phyloP scores from a whole-genome alignment of 1,140 invertebrate species.

The Tribolium madens region DNA sequence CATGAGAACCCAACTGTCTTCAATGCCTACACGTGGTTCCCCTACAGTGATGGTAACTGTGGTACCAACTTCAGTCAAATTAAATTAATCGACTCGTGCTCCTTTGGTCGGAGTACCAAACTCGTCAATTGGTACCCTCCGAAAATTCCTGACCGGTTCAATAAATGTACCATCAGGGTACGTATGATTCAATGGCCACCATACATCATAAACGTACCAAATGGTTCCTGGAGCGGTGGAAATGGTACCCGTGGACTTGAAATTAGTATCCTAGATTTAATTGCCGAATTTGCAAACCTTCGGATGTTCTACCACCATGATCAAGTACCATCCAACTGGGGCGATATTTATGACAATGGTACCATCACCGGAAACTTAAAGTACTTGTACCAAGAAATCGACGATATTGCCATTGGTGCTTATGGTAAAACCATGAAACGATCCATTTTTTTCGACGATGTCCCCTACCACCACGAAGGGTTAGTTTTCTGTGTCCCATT shows the following conservation, averaged over 20 bases:
- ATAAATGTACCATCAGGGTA: conserved; percentile 52
- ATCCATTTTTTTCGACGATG: conserved; percentile 38
- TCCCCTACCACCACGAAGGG: conserved; percentile 45
- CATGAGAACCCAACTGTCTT: too few relatives aligned
- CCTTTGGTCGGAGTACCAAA: conserved; percentile 32
- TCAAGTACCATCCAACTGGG: conserved; percentile 39
- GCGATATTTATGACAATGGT: too few relatives aligned
- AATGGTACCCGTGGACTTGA: conserved; percentile 48
- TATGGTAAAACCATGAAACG: conserved; percentile 39
- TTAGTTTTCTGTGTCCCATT: conserved; percentile 51
- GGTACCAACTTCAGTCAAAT: too few relatives aligned
- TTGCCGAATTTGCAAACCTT: conserved; percentile 49
- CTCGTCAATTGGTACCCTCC: conserved; percentile 44
- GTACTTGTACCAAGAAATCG: conserved; percentile 41
- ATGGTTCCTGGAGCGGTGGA: conserved; percentile 6
- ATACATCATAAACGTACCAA: conserved; percentile 43
- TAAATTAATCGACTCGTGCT: conserved; percentile 42
- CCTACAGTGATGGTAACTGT: too few relatives aligned
- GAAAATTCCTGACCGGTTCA: too few relatives aligned
- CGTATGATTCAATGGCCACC: conserved; percentile 48
- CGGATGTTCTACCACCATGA: conserved; percentile 46
- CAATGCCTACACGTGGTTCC: too few relatives aligned
- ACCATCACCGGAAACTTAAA: conserved; percentile 48
- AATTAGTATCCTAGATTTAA: conserved; percentile 50
- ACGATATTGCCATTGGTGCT: conserved; percentile 47